phyloP scores from a whole-genome alignment of 2,888 invertebrate genomes.

The Zeuzera pyrina region DNA sequence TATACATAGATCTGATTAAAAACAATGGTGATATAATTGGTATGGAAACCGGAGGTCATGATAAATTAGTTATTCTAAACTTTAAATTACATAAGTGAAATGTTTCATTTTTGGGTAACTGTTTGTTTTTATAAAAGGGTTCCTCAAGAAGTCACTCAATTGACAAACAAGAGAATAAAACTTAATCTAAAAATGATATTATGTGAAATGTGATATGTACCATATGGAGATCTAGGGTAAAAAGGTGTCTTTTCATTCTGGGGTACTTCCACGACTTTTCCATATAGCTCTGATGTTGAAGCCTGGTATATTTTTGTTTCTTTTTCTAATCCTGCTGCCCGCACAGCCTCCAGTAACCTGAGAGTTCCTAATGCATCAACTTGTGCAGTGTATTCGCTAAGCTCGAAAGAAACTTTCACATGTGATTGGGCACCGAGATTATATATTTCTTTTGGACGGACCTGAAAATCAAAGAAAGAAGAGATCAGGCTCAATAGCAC shows the following conservation, averaged over 20 bases:
- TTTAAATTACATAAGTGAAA: too few species aligned
- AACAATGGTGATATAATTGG: too few species aligned
- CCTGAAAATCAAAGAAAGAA: constrained; percentile 53
- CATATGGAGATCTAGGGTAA: constrained; percentile 96
- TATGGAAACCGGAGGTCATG: too few species aligned
- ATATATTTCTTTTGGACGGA: constrained; percentile 92
- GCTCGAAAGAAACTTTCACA: constrained; percentile 98
- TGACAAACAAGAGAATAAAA: not conserved
- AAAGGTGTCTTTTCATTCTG: constrained; percentile 97
- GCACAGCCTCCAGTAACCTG: constrained; percentile 91
- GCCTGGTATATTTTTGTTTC: constrained; percentile 94
- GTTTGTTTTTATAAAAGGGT: not conserved
- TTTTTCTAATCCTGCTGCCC: constrained; percentile 88
- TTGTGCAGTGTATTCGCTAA: constrained; percentile 99
- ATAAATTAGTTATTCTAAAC: too few species aligned
- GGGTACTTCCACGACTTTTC: constrained; percentile 92
- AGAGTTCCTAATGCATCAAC: constrained; percentile 97
- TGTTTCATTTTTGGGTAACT: too few species aligned
- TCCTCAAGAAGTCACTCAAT: not conserved
- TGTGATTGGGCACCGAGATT: constrained; percentile 99
- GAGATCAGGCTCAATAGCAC: too few species aligned
- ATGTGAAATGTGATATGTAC: constrained; percentile 62
- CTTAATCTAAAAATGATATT: not conserved
- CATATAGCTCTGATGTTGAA: constrained; percentile 95
- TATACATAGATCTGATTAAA: too few species aligned